phyloP scores from a whole-genome alignment of 2,113 vertebrate species.

The Carlito syrichta region DNA sequence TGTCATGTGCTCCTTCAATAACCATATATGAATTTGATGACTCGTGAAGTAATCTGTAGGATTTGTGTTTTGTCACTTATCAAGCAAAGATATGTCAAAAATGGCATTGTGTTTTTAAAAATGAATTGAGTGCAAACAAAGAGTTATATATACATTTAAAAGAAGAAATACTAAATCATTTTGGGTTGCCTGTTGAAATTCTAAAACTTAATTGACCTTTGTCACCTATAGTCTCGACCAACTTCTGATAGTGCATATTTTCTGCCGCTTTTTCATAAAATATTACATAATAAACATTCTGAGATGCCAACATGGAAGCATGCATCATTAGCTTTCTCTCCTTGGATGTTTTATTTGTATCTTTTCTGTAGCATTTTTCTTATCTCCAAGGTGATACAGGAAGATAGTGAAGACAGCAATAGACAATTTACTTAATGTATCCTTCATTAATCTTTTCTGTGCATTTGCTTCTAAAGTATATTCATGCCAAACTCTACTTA shows the following conservation, averaged over 20 bases:
- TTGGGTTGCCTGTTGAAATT: not conserved
- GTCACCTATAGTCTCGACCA: not conserved
- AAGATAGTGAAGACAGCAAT: not conserved
- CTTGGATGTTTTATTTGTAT: not conserved
- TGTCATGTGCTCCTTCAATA: not conserved
- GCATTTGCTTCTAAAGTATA: not conserved
- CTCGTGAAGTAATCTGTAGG: not conserved
- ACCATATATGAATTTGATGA: not conserved
- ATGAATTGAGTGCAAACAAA: not conserved
- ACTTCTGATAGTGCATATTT: not conserved
- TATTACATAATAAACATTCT: not conserved
- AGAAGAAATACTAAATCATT: not conserved
- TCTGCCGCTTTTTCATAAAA: constrained; percentile 23
- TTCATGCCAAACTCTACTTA: not conserved
- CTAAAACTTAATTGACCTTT: not conserved
- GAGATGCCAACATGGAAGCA: not conserved
- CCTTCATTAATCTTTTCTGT: not conserved
- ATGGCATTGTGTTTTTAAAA: not conserved
- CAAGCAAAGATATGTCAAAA: not conserved
- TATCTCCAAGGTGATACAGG: not conserved
- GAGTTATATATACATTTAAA: not conserved
- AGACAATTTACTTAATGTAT: not conserved
- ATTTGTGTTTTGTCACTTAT: not conserved
- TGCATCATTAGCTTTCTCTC: not conserved
- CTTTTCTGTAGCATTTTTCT: not conserved